Conservation (phyloP, 1,140 invertebrate species). For the Spodoptera litura region DNA sequence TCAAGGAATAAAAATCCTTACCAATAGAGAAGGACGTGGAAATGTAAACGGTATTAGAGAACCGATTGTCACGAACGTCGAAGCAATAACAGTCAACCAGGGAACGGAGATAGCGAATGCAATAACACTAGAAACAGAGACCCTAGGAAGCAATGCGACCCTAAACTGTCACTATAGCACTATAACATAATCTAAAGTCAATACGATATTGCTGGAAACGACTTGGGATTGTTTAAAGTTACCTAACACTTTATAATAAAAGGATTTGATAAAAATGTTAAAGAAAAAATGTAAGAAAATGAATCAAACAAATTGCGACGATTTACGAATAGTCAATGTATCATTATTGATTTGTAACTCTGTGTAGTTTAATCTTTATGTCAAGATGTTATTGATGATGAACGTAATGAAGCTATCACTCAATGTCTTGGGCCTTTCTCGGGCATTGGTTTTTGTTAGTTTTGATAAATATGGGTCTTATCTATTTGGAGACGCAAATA, state of each 20-base stretch:
- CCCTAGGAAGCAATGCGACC: slow-evolving; percentile 5
- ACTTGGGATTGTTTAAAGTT: neutral
- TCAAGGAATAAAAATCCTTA: neutral
- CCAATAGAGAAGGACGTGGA: neutral
- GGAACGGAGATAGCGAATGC: slow-evolving; percentile 22
- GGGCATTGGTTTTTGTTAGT: no score
- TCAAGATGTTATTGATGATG: no score
- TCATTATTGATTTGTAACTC: no score
- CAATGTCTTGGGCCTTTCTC: no score
- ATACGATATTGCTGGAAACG: slow-evolving; percentile 9
- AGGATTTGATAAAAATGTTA: neutral
- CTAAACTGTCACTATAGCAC: slow-evolving; percentile 23
- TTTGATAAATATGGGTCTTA: no score
- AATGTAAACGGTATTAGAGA: slow-evolving; percentile 14
- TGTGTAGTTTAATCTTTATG: no score
- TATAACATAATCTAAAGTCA: slow-evolving; percentile 3
- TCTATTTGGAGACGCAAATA: no score
- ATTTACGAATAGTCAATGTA: no score
- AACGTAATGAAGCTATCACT: no score
- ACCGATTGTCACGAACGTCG: slow-evolving; percentile 8
- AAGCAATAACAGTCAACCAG: slow-evolving; percentile 7
- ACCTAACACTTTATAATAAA: neutral
- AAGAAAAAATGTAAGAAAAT: no score
- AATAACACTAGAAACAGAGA: neutral
- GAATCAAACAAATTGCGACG: no score